phyloP scores from a whole-genome alignment of 2,888 invertebrate genomes.

The Ernsta delagoae region DNA sequence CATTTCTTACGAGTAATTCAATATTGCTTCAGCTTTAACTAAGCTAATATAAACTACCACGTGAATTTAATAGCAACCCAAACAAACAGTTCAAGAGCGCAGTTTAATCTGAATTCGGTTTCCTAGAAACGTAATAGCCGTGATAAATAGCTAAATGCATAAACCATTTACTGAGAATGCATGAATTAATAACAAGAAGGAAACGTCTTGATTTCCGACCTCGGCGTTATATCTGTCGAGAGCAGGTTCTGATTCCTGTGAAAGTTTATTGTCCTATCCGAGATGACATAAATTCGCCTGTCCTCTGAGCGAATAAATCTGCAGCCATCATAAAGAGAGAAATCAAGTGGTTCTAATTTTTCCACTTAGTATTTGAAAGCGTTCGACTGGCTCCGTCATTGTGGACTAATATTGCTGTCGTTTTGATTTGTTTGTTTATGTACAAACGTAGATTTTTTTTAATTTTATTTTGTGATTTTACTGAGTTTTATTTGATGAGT shows the following conservation, averaged over 20 bases:
- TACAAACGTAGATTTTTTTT: too few species aligned
- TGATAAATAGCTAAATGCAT: slow-evolving; percentile 38
- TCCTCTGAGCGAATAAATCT: slow-evolving; percentile 60
- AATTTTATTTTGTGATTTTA: too few species aligned
- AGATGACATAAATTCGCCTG: slow-evolving; percentile 56
- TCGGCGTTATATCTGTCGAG: slow-evolving; percentile 48
- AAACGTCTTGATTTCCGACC: slow-evolving; percentile 41
- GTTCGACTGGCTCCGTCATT: slow-evolving; percentile 5
- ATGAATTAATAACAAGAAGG: slow-evolving; percentile 37
- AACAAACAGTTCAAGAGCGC: slow-evolving; percentile 33
- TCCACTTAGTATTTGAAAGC: slow-evolving; percentile 23
- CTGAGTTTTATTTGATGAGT: too few species aligned
- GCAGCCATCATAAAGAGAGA: slow-evolving; percentile 65
- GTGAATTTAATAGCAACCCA: slow-evolving; percentile 20
- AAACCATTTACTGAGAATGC: slow-evolving; percentile 37
- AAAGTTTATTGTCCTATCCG: slow-evolving; percentile 58
- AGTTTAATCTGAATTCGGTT: slow-evolving; percentile 35
- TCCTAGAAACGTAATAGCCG: slow-evolving; percentile 35
- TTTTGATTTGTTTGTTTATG: not conserved
- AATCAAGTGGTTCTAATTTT: slow-evolving; percentile 56
- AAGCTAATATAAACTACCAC: slow-evolving; percentile 28
- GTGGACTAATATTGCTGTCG: too few species aligned
- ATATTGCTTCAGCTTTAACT: slow-evolving; percentile 6
- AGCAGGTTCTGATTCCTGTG: slow-evolving; percentile 49
- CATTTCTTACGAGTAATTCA: not conserved